Conservation (phyloP, 2,888 invertebrate species). For the Eulithis testata region DNA sequence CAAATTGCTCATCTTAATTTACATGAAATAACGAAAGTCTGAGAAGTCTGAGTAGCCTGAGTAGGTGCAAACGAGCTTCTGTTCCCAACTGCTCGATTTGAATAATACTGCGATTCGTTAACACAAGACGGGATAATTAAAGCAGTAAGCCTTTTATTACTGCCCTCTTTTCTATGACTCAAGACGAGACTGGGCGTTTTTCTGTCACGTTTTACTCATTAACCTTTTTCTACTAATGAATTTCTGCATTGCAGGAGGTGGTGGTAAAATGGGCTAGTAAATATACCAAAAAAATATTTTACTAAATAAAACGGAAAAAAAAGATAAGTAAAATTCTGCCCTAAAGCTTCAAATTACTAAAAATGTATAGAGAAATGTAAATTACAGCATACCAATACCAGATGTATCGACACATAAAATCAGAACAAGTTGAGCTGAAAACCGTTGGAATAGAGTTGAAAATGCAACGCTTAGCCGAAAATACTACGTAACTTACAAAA, state of each 20-base stretch:
- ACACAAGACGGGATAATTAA: conserved; percentile 34
- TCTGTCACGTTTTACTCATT: neutral
- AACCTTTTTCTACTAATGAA: neutral
- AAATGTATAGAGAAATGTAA: neutral
- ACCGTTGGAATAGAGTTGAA: conserved; percentile 13
- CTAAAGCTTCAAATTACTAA: too few species aligned
- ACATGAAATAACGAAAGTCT: conserved; percentile 36
- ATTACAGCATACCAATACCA: neutral
- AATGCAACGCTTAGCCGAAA: conserved; percentile 7
- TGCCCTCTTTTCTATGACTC: conserved; percentile 4
- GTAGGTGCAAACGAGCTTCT: conserved; percentile 33
- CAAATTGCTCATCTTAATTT: conserved; percentile 26
- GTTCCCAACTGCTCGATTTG: conserved; percentile 32
- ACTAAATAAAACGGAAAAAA: too few species aligned
- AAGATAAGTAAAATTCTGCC: too few species aligned
- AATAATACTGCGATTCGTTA: conserved; percentile 37
- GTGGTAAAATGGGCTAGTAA: too few species aligned
- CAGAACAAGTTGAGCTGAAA: neutral
- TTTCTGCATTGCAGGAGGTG: too few species aligned
- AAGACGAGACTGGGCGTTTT: conserved; percentile 12
- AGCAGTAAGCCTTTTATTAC: conserved; percentile 30
- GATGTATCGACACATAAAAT: neutral
- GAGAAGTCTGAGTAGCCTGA: conserved; percentile 24
- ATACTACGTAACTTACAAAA: conserved; percentile 38
- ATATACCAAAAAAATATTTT: too few species aligned